Percentiles rank a stretch among this genome's conserved stretches.
These are phyloP conservation scores for Andrena fulva DNA, from an alignment of 2,888 invertebrate species.

Conservation along the genomic window DNA sequence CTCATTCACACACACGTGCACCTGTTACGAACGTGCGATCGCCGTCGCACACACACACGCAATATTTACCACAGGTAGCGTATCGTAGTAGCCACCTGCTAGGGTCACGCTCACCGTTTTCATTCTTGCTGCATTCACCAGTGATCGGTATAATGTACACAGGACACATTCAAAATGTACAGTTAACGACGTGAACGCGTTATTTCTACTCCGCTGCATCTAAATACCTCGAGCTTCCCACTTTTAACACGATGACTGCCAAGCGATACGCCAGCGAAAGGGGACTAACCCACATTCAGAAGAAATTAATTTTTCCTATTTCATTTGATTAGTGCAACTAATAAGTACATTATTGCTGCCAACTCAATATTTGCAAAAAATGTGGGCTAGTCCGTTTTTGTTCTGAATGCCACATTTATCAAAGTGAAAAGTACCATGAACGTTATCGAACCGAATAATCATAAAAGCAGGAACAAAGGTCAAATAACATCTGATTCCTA, in stretches of 20 bases:
- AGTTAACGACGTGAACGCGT: background rate
- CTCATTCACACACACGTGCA: conserved; percentile 35
- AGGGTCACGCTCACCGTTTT: conserved; percentile 51
- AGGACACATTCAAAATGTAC: conserved; percentile 8
- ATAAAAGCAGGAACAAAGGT: too few relatives aligned
- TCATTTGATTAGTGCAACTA: too few relatives aligned
- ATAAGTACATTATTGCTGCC: too few relatives aligned
- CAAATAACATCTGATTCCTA: too few relatives aligned
- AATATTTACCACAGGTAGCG: conserved; percentile 49
- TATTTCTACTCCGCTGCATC: background rate
- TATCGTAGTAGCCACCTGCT: conserved; percentile 69
- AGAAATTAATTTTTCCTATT: too few relatives aligned
- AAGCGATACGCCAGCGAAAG: background rate
- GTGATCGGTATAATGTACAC: conserved; percentile 4
- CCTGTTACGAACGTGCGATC: conserved; percentile 7
- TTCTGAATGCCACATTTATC: background rate
- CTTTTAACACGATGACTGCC: background rate
- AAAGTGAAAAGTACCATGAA: too few relatives aligned
- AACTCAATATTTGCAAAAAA: background rate
- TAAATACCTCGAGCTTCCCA: background rate
- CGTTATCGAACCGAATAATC: too few relatives aligned
- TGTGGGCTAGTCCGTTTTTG: background rate
- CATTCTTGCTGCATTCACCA: conserved; percentile 46
- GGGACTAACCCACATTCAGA: too few relatives aligned
- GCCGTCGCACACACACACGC: conserved; percentile 28